phyloP scores from a whole-genome alignment of 2,113 vertebrate genomes.

The Tragelaphus strepsiceros region DNA sequence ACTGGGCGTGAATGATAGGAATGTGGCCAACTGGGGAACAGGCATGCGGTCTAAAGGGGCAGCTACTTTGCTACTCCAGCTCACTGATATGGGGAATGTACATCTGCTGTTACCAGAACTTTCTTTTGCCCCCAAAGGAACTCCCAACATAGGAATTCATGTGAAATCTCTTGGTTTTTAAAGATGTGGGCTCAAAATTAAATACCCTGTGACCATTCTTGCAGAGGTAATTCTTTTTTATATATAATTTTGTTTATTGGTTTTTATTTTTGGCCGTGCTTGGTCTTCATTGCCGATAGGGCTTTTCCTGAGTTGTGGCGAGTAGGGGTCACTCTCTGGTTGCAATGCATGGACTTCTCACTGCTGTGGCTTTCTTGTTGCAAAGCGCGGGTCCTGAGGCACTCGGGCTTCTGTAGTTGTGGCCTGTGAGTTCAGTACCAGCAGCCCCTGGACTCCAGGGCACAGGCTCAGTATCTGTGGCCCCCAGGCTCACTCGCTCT shows the following conservation, averaged over 20 bases:
- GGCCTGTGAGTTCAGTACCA: background rate
- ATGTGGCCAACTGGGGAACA: background rate
- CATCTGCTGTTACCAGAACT: background rate
- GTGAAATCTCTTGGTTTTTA: background rate
- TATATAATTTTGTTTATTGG: background rate
- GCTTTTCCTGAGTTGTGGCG: background rate
- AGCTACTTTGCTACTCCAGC: background rate
- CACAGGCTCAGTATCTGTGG: background rate
- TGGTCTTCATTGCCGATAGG: fast-evolving
- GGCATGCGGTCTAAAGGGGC: background rate
- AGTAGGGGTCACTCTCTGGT: background rate
- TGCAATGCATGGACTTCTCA: background rate
- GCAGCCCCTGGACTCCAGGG: background rate
- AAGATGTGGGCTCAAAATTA: background rate
- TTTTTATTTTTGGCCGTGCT: background rate
- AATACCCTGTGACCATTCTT: background rate
- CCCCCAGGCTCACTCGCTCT: background rate
- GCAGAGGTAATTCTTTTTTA: background rate
- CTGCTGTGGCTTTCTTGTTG: background rate
- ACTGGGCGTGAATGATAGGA: background rate
- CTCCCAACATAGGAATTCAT: background rate
- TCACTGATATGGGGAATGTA: background rate
- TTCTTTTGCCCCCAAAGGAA: background rate
- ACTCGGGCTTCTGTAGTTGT: fast-evolving
- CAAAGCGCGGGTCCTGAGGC: background rate